Conservation (phyloP, 1,140 invertebrate species). For the Centruroides sculpturatus region DNA sequence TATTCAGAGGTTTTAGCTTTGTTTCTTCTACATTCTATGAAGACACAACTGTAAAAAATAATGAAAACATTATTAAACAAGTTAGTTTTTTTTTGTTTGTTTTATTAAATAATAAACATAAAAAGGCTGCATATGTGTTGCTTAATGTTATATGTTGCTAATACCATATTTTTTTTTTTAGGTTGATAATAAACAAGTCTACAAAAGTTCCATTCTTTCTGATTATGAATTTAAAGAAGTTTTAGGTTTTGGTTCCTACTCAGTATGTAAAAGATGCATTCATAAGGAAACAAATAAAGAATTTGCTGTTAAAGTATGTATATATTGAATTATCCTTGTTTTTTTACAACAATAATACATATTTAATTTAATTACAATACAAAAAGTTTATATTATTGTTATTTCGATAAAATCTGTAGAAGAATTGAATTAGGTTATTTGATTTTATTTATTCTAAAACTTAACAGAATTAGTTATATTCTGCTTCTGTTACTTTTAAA, state of each 20-base stretch:
- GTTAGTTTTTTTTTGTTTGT: background rate
- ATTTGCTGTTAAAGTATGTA: constrained; percentile 81
- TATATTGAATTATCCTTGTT: no score
- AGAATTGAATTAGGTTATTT: no score
- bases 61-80: background rate
- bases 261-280: constrained; percentile 68
- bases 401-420: no score
- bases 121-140: no score
- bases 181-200: constrained; percentile 1
- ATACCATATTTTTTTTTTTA: background rate
- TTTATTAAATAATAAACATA: no score
- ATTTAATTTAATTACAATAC: no score
- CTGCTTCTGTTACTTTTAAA: no score
- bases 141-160: no score
- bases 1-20: constrained; percentile 97
- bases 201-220: constrained; percentile 38
- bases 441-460: no score
- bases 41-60: constrained; percentile 15
- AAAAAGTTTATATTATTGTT: no score
- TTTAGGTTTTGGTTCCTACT: constrained; percentile 71
- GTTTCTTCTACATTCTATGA: constrained; percentile 68
- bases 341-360: no score
- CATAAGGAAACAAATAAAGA: constrained; percentile 70
- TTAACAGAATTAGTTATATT: no score
- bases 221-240: constrained; percentile 63